Evolutionary conservation across 1,140 invertebrate genomes (phyloP).

Genomic region (Bradynema listronoti): DNA sequence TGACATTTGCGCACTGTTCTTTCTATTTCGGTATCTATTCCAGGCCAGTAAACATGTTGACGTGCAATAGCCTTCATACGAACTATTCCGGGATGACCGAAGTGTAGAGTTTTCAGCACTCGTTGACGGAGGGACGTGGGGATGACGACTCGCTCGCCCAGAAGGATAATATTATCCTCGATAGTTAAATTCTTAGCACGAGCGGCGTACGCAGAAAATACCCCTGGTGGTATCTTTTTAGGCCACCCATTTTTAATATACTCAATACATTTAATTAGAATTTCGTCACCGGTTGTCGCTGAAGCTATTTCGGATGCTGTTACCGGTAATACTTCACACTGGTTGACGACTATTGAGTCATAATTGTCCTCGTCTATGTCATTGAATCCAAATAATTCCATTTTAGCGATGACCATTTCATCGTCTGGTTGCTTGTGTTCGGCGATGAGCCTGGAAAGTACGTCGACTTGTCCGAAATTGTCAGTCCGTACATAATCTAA

Average conservation of each 20-base stretch:
- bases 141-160: constrained; percentile 58
- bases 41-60: constrained; percentile 25
- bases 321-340: background rate
- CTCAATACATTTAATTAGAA: background rate
- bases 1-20: constrained; percentile 11
- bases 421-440: constrained; percentile 4
- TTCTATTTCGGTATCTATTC: constrained; percentile 17
- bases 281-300: background rate
- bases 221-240: background rate
- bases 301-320: background rate
- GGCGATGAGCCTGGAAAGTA: constrained; percentile 12
- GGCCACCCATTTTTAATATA: background rate
- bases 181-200: too few relatives aligned
- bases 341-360: constrained; percentile 8
- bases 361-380: constrained; percentile 14
- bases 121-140: constrained; percentile 57
- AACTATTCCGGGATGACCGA: constrained; percentile 61
- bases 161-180: constrained; percentile 29
- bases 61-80: constrained; percentile 63
- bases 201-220: too few relatives aligned
- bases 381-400: too few relatives aligned
- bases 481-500: constrained; percentile 12
- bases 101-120: constrained; percentile 60
- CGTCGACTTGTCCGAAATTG: constrained; percentile 16
- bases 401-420: constrained; percentile 16